phyloP scores from a whole-genome alignment of 2,113 vertebrate species.

The Callithrix jacchus region DNA sequence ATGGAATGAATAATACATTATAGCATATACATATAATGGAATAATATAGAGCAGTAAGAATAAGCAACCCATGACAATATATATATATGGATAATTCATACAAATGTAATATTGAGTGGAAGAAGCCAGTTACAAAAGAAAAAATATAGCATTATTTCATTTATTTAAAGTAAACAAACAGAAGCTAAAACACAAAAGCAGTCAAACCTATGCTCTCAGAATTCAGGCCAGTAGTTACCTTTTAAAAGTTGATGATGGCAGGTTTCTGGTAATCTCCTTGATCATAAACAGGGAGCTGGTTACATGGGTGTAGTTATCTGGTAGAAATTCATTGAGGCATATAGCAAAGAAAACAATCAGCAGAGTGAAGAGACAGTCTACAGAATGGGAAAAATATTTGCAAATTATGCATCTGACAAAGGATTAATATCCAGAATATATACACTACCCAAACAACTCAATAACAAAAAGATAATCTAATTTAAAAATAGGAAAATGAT shows the following conservation, averaged over 20 bases:
- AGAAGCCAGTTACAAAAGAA: neutral
- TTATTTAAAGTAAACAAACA: neutral
- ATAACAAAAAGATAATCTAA: neutral
- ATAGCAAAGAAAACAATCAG: neutral
- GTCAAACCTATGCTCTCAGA: neutral
- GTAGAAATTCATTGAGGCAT: neutral
- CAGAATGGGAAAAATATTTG: neutral
- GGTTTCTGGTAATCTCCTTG: neutral
- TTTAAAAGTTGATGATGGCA: neutral
- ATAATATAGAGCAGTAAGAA: neutral
- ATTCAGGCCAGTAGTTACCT: neutral
- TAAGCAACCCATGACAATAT: neutral
- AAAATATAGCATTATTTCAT: neutral
- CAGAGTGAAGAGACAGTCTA: neutral
- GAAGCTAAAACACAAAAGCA: neutral
- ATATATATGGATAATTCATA: neutral
- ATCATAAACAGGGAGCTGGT: neutral
- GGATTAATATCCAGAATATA: neutral
- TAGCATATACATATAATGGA: neutral
- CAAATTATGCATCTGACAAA: neutral
- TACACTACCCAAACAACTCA: neutral
- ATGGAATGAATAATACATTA: neutral
- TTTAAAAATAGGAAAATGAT: neutral
- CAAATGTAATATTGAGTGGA: neutral
- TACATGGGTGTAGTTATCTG: neutral